Evolutionary conservation across 2,113 vertebrate species (phyloP).

Genomic region (Apteryx owenii): DNA sequence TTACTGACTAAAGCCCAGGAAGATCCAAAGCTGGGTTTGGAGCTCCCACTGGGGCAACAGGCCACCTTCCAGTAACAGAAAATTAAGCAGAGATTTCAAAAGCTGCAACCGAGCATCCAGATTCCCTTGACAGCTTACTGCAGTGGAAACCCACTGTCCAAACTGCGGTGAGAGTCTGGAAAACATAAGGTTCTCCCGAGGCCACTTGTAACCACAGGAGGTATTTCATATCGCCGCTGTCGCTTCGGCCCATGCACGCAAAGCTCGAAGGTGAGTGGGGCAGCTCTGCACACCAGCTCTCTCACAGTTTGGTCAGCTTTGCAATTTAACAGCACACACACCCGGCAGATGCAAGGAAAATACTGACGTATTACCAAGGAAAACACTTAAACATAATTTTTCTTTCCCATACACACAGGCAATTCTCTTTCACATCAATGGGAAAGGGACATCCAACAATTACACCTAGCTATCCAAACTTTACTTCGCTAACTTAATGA

Average conservation of each 20-base stretch:
- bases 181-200: rapidly evolving
- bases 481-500: not conserved
- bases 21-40: not conserved
- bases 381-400: not conserved
- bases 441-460: not conserved
- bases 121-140: not conserved
- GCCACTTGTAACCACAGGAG: not conserved
- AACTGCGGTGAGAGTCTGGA: rapidly evolving
- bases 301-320: too few species aligned
- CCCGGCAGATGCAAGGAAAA: not conserved
- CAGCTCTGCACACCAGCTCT: too few species aligned
- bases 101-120: not conserved
- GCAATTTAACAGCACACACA: not conserved
- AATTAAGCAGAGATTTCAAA: not conserved
- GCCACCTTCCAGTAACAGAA: not conserved
- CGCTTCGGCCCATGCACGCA: too few species aligned
- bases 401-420: not conserved
- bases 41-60: not conserved
- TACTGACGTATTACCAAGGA: not conserved
- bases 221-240: not conserved
- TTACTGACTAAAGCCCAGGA: not conserved
- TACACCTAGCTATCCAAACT: not conserved
- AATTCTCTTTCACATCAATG: not conserved
- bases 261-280: too few species aligned
- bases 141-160: rapidly evolving